Evolutionary conservation across 2,797 vertebrate species (phyloP), one percentile per base, ranked within the genome.

Genomic region (Typhlichthys subterraneus): DNA sequence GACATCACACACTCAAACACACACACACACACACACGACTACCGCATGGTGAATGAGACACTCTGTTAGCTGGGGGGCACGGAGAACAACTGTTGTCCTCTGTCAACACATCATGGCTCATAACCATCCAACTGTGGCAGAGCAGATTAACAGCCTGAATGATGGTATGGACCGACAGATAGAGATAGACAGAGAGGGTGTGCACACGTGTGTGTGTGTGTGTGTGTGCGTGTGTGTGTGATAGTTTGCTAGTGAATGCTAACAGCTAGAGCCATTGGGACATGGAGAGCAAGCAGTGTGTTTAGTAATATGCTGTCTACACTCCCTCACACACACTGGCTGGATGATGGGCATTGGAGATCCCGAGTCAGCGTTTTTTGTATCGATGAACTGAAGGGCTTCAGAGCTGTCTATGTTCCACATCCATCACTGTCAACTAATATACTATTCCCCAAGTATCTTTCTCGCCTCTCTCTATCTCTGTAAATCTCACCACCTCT

Each of bases 41-140:
- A 23, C 59, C 75, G 57, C 70, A 75, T 49, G 65, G 60, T 61
- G 49, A 70, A 49, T 72, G 67, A 76, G 84, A 61, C 57, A 69
- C 63, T 69, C 60, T 69, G 51, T 75, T 67, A 68, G 60, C 61
- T 62, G 59, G 50, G 66, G 71, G 52, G 59, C 65, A 64, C 13
- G 53, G 45, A 62, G 63, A 65, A 15, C 72, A 51, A 58, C 61
- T 49, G 78, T 59, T 73, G 65, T 75, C 50, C 53, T 69, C 46
- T 55, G 60, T 65, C 63, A 61, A 61, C 19, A 42, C 63, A 65
- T 73, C 59, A 57, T 15, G 57, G 53, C 72, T 70, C 57, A 71
- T 69, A 72, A 70, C 78, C 48, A 74, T 70, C 53, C 57, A 63
- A 58, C 75, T 54, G 14, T 70, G 61, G 76, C 57, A 65, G 75